Evolutionary conservation across 2,797 vertebrate species (phyloP), one percentile per base, ranked within the genome.

Genomic region (Adrianichthys oophorus): DNA sequence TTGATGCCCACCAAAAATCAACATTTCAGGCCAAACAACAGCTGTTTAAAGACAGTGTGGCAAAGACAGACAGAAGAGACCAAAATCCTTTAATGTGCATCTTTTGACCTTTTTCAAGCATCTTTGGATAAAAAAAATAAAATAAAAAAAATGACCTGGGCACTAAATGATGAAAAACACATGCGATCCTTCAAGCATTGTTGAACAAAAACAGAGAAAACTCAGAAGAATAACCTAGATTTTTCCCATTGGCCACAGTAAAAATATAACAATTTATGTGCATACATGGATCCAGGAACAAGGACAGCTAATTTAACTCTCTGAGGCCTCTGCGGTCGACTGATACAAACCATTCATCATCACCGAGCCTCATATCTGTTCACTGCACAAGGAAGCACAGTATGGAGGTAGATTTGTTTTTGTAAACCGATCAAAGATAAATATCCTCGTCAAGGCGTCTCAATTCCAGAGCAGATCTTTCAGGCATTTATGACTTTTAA

Each of bases 231-330:
- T 83, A 90, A 88, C 84, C 86, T 83, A 90, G 89, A 86, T 87
- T 74, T 87, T 51, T 57, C 70, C 53, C 17, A 77, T 68, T 80
- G 76, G 74, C 79, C 80, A 71, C 16, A 60, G 85, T 89, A 90
- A 90, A 91, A 90, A 90, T 89, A 89, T 84, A 90, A 84, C 85
- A 87, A 90, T 83, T 76, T 91, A 91, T 91, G 89, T 78, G 83
- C 87, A 88, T 87, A 90, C 82, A 87, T 87, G 89, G 85, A 89
- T 76, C 70, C 59, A 64, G 79, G 87, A 90, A 91, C 85, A 90
- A 90, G 89, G 90, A 85, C 91, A 90, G 82, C 71, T 78, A 78
- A 78, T 87, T 91, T 89, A 92, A 90, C 89, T 88, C 82, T 87
- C 77, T 91, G 84, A 77, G 86, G 81, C 73, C 83, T 80, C 79